Evolutionary conservation across 2,113 vertebrate species (phyloP).

Genomic region (Anarrhichthys ocellatus): DNA sequence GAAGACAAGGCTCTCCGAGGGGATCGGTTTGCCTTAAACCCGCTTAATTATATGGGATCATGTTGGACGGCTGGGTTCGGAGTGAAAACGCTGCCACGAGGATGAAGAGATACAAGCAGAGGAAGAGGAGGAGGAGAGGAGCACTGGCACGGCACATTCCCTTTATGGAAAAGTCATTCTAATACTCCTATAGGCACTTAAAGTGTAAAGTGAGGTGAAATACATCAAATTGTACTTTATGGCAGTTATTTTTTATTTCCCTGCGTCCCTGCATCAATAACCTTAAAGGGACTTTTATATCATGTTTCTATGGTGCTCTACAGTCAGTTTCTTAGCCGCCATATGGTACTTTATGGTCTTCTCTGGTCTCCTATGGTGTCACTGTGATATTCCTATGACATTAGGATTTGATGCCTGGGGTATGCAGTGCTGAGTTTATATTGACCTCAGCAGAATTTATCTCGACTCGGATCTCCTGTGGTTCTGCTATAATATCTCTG

Average conservation of each 20-base stretch:
- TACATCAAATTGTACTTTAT: slow-evolving; percentile 3
- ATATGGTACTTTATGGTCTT: slow-evolving; percentile 36
- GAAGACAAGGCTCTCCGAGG: slow-evolving; percentile 65
- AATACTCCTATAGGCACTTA: slow-evolving; percentile 16
- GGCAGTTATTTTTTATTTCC: slow-evolving; percentile 16
- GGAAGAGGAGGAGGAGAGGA: slow-evolving; percentile 6
- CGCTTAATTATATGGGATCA: slow-evolving; percentile 78
- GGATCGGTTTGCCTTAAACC: slow-evolving; percentile 74
- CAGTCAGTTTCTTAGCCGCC: not conserved
- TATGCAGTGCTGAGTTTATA: slow-evolving; percentile 36
- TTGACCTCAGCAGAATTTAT: slow-evolving; percentile 23
- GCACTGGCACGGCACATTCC: slow-evolving; percentile 37
- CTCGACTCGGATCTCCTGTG: slow-evolving; percentile 2
- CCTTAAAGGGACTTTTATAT: slow-evolving; percentile 1
- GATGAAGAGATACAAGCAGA: slow-evolving; percentile 38
- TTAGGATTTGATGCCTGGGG: not conserved
- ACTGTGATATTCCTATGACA: not conserved
- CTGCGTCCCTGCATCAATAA: slow-evolving; percentile 2
- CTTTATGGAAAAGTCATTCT: slow-evolving; percentile 32
- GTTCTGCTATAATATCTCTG: slow-evolving; percentile 6
- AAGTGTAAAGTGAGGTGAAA: slow-evolving; percentile 14
- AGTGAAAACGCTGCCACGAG: slow-evolving; percentile 39
- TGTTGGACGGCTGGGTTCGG: slow-evolving; percentile 59
- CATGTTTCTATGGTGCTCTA: slow-evolving; percentile 17
- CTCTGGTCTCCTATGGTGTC: slow-evolving; percentile 2